Evolutionary conservation across 2,888 invertebrate species (phyloP).

Genomic region (Chironomus riparius): DNA sequence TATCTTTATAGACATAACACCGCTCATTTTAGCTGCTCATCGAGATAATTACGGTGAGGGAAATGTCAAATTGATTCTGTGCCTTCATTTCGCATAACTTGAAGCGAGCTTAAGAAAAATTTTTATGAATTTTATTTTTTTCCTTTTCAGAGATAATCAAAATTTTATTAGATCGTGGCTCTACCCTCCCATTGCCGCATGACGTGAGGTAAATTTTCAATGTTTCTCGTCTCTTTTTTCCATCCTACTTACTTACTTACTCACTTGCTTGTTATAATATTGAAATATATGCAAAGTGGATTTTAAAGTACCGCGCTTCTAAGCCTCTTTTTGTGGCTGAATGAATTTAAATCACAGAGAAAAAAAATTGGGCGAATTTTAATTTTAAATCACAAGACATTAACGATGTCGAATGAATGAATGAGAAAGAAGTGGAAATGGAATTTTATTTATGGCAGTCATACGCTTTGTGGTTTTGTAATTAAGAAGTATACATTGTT

Average conservation of each 20-base stretch:
- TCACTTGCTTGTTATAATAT: no score
- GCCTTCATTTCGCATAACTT: background rate
- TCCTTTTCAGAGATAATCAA: slow-evolving; percentile 71
- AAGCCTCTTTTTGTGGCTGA: no score
- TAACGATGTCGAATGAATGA: no score
- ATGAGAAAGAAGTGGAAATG: no score
- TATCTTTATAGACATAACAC: slow-evolving; percentile 71
- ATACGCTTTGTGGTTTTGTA: no score
- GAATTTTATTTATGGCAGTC: no score
- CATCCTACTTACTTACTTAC: background rate
- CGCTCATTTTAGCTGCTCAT: slow-evolving; percentile 92
- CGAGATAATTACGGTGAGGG: slow-evolving; percentile 78
- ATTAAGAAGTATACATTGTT: no score
- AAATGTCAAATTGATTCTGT: background rate
- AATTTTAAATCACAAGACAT: no score
- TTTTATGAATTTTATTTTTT: background rate
- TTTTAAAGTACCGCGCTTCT: no score
- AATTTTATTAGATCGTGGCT: slow-evolving; percentile 90
- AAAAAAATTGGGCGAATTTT: no score
- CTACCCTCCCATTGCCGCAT: slow-evolving; percentile 87
- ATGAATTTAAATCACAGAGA: no score
- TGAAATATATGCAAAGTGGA: background rate
- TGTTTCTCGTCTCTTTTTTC: background rate
- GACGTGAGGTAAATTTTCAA: slow-evolving; percentile 61
- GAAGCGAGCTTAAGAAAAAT: background rate